Conservation (phyloP, 2,888 invertebrate genomes). For the Parelbella ahira region DNA sequence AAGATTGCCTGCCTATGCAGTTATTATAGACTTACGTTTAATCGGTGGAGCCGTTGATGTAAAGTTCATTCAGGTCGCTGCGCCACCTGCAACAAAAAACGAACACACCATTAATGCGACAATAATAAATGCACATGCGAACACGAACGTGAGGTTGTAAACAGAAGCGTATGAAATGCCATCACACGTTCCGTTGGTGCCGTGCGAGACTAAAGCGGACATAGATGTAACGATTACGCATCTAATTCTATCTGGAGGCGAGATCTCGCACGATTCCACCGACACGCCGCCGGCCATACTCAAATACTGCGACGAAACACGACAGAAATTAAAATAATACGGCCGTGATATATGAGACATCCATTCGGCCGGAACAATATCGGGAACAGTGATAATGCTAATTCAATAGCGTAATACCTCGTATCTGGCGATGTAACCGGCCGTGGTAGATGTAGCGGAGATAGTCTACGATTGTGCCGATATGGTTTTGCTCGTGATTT, state of each 20-base stretch:
- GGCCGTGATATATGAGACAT: conserved; percentile 53
- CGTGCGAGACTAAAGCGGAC: conserved; percentile 36
- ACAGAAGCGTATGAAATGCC: conserved; percentile 39
- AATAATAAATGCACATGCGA: conserved; percentile 25
- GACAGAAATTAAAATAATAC: conserved; percentile 65
- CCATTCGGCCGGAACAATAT: conserved; percentile 51
- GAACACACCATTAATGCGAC: conserved; percentile 30
- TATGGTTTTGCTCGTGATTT: conserved; percentile 77
- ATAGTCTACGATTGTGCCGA: conserved; percentile 73
- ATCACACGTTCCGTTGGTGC: conserved; percentile 48
- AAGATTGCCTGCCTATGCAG: neutral
- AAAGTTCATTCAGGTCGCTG: conserved; percentile 67
- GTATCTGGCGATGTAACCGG: conserved; percentile 56
- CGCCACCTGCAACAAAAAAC: conserved; percentile 62
- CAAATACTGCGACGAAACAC: conserved; percentile 38
- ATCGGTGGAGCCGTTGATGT: conserved; percentile 59
- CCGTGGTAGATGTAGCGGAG: conserved; percentile 55
- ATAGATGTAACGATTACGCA: conserved; percentile 57
- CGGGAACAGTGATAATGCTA: conserved; percentile 73
- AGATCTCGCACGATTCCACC: conserved; percentile 64
- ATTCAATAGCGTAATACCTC: conserved; percentile 75
- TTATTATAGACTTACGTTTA: conserved; percentile 61
- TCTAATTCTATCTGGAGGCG: conserved; percentile 52
- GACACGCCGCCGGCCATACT: conserved; percentile 33
- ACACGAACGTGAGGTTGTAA: conserved; percentile 24